Conservation (phyloP, 2,113 vertebrate genomes). For the Spheniscus mendiculus region DNA sequence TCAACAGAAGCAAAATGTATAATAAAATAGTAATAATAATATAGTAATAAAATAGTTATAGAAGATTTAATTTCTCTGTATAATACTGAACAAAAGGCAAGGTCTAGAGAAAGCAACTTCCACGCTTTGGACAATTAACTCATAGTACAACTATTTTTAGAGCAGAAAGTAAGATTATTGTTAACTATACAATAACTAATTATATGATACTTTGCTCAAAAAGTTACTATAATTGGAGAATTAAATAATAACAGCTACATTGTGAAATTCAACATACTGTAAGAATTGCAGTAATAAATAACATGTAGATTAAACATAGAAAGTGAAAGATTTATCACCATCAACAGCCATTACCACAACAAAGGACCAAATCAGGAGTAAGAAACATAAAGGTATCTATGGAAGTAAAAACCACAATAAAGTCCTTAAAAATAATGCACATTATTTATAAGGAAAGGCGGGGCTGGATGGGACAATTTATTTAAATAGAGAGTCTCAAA, state of each 20-base stretch:
- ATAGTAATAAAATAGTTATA: not conserved
- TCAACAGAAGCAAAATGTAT: not conserved
- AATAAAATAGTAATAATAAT: not conserved
- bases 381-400: not conserved
- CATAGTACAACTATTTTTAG: not conserved
- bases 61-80: not conserved
- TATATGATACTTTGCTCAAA: not conserved
- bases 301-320: not conserved
- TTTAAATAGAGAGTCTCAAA: not conserved
- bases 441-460: not conserved
- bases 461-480: not conserved
- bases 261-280: not conserved
- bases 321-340: not conserved
- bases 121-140: not conserved
- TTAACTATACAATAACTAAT: not conserved
- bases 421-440: not conserved
- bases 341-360: not conserved
- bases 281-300: not conserved
- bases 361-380: not conserved
- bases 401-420: not conserved
- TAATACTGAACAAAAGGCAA: not conserved
- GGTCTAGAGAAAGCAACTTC: not conserved
- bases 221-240: not conserved
- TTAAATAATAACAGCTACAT: not conserved
- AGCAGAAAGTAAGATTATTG: not conserved